Evolutionary conservation across 2,888 invertebrate genomes (phyloP).

Genomic region (Strigamia transsilvanica): DNA sequence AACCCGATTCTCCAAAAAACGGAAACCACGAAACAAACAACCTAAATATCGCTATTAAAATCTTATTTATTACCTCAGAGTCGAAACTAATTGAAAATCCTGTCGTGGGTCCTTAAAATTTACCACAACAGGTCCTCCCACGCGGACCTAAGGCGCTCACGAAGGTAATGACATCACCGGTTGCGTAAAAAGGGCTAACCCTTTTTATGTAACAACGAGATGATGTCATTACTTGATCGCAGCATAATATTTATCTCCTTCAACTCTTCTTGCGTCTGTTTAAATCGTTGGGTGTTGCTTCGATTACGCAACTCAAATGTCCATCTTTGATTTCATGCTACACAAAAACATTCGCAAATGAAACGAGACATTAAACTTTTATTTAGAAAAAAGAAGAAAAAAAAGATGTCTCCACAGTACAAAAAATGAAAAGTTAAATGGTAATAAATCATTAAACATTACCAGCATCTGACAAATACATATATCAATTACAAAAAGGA

Average conservation of each 20-base stretch:
- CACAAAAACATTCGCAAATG: neutral
- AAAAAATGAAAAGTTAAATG: neutral
- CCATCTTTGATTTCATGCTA: neutral
- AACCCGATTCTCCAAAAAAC: neutral
- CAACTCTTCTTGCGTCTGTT: no score
- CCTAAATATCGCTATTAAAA: no score
- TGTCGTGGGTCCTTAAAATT: no score
- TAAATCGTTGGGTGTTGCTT: neutral
- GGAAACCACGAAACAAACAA: neutral
- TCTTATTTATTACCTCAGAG: no score
- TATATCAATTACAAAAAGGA: conserved; percentile 1
- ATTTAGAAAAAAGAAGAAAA: neutral
- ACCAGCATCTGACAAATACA: neutral
- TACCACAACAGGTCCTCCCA: no score
- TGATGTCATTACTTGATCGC: conserved; percentile 4
- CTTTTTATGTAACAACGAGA: neutral
- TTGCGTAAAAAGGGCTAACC: no score
- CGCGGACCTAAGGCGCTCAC: no score
- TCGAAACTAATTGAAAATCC: neutral
- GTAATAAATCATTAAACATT: neutral
- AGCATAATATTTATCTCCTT: neutral
- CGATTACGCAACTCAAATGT: neutral
- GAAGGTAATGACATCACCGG: no score
- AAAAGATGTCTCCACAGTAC: neutral
- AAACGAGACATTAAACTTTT: conserved; percentile 21